Evolutionary conservation across 2,113 vertebrate genomes (phyloP).

Genomic region (Lathamus discolor): DNA sequence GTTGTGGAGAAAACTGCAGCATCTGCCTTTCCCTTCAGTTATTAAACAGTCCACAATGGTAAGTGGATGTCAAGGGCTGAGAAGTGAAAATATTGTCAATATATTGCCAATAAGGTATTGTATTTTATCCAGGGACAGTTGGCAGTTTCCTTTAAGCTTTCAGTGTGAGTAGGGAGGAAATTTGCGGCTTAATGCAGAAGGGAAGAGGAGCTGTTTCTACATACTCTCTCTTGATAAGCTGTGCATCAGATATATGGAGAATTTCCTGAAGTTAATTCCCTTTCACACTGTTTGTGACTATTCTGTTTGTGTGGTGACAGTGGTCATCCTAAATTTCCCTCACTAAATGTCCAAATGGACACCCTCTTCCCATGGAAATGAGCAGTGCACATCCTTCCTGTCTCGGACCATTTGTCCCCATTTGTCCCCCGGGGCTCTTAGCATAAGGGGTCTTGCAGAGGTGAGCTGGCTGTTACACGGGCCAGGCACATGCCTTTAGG

Average conservation of each 20-base stretch:
- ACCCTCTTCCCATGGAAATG: neutral
- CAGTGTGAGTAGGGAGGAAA: neutral
- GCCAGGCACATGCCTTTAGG: accelerated
- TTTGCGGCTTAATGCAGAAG: neutral
- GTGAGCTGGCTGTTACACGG: accelerated
- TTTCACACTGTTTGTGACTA: neutral
- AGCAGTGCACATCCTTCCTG: too few species aligned
- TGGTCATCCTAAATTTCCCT: neutral
- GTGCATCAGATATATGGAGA: accelerated
- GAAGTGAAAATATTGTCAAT: neutral
- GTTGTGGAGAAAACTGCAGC: neutral
- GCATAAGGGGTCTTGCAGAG: neutral
- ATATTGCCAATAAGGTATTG: neutral
- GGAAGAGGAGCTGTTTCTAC: neutral
- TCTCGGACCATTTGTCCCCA: accelerated
- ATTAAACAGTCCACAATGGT: neutral
- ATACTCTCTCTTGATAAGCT: neutral
- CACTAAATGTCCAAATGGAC: neutral
- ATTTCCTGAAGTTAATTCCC: neutral
- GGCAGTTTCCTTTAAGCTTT: neutral
- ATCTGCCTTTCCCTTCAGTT: neutral
- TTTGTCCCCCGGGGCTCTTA: neutral
- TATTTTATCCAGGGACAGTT: neutral
- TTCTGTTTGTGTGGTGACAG: neutral
- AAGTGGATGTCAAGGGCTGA: neutral